Conservation (phyloP, 2,113 vertebrate species). For the Ia io region DNA sequence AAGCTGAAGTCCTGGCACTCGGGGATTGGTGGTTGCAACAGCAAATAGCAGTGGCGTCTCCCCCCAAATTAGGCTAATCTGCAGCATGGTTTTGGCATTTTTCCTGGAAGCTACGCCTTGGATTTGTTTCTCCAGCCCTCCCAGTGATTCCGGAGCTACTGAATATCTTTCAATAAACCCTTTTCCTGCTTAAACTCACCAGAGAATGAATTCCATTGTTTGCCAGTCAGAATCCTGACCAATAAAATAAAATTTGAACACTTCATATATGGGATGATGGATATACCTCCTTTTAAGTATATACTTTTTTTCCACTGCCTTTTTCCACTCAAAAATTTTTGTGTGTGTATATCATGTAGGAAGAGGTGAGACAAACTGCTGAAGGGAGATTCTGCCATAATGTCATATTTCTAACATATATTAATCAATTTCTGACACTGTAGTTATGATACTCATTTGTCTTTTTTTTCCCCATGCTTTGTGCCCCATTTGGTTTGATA, state of each 20-base stretch:
- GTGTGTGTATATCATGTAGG: not conserved
- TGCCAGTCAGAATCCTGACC: slow-evolving; percentile 14
- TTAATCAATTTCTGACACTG: not conserved
- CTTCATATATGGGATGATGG: not conserved
- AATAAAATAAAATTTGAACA: slow-evolving; percentile 41
- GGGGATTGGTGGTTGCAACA: not conserved
- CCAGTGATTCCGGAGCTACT: slow-evolving; percentile 32
- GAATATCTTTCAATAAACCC: slow-evolving; percentile 40
- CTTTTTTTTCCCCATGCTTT: not conserved
- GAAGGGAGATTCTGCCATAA: slow-evolving; percentile 12
- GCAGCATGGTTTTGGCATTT: slow-evolving; percentile 47
- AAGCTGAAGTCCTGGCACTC: not conserved
- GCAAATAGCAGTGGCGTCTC: not conserved
- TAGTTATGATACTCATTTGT: not conserved
- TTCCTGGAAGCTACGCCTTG: slow-evolving; percentile 45
- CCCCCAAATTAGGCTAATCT: not conserved
- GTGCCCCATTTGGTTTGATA: not conserved
- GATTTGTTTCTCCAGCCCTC: slow-evolving; percentile 26
- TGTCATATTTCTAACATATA: not conserved
- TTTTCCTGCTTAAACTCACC: slow-evolving; percentile 42
- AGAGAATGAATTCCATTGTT: slow-evolving; percentile 39
- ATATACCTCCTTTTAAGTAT: not conserved
- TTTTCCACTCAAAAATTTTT: not conserved
- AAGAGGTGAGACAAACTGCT: not conserved
- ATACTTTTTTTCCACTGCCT: not conserved